Base-by-base conservation (phyloP, 1,140 invertebrate species). In the Procambarus virginalis region DNA sequence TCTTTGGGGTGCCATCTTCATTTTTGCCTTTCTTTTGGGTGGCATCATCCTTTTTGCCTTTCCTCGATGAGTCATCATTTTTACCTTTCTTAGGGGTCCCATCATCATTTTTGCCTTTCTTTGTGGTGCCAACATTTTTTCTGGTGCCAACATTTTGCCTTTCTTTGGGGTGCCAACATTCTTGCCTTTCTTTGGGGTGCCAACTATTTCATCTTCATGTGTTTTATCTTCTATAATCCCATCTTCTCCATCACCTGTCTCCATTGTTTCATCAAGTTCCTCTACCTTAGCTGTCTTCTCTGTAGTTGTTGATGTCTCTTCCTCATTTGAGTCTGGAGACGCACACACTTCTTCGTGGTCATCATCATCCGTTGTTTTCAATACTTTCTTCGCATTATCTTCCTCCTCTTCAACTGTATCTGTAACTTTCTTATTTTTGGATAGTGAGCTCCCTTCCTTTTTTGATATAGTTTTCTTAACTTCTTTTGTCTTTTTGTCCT, bases 391-490 rank as follows among this genome's bases (percentile, higher is more conserved):
- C 17, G 0, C 17, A 17, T 20, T 64, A 14, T 17, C 20, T 2
- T 64, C 60, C 12, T 64, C 60, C 4, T 79, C 34, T 64, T 14
- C 20, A 64, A 17, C 60, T 64, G 34, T 14, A 9, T 20, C 12
- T 4, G 51, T 55, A 45, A 10, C 20, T 68, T 82, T 10, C 12
- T 10, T 14, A n/a, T 45, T 88, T 86, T 73, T 48, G 68, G 77
- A 22, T 48, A 20, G 9, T 83, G 73, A 45, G 17, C 91, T 94
- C 95, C 34, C 34, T 34, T 55, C 51, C 12, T 55, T 55, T 55
- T 55, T 8, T 8, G 51, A 55, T 55, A 10, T 55, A 10, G 8
- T 5, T 55, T 9, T 8, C 5, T 55, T 55, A 12, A 12, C 8
- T 12, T 10, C 51, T 55, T 55, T 55, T 55, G 51, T 92, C 20